A percentile compares a stretch with the other conserved stretches of the same genome.
Conservation (phyloP, 2,797 vertebrate genomes). For the Okamejei kenojei region DNA sequence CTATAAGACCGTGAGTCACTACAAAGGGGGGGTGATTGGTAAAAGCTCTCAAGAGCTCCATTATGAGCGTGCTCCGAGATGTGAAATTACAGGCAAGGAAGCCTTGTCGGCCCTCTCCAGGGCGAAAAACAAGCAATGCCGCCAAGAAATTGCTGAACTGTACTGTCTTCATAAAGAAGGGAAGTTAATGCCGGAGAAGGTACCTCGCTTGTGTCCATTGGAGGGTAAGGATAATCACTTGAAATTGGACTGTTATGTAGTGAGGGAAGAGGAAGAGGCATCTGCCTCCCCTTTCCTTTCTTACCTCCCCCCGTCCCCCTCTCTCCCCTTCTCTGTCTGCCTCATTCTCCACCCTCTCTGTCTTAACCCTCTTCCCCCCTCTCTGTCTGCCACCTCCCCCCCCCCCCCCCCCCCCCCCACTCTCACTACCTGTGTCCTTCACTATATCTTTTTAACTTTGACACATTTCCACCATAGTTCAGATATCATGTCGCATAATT, state of each 20-base stretch:
- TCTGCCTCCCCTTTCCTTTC: background rate
- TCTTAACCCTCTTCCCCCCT: no score
- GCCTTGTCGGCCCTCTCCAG: conserved; percentile 86
- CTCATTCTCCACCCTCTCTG: no score
- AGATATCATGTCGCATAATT: background rate
- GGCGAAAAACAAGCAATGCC: conserved; percentile 79
- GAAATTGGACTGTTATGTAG: background rate
- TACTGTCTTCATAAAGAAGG: conserved; percentile 86
- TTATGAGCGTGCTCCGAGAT: conserved; percentile 74
- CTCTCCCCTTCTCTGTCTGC: no score
- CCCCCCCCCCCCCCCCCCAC: no score
- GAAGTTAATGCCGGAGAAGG: conserved; percentile 86
- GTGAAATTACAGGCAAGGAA: conserved; percentile 91
- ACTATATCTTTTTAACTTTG: background rate
- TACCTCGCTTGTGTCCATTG: conserved; percentile 79
- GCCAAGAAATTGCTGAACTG: conserved; percentile 79
- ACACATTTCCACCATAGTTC: background rate
- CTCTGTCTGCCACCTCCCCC: no score
- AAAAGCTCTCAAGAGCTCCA: conserved; percentile 62
- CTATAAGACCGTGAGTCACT: conserved; percentile 53
- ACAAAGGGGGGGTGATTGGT: conserved; percentile 43
- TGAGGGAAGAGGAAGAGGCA: background rate
- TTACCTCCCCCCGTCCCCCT: background rate
- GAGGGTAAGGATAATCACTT: conserved; percentile 69
- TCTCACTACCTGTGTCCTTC: no score